Percentiles rank a stretch among this genome's conserved stretches.
phyloP scores from a whole-genome alignment of 2,888 invertebrate species.

The Laspeyria flexula region DNA sequence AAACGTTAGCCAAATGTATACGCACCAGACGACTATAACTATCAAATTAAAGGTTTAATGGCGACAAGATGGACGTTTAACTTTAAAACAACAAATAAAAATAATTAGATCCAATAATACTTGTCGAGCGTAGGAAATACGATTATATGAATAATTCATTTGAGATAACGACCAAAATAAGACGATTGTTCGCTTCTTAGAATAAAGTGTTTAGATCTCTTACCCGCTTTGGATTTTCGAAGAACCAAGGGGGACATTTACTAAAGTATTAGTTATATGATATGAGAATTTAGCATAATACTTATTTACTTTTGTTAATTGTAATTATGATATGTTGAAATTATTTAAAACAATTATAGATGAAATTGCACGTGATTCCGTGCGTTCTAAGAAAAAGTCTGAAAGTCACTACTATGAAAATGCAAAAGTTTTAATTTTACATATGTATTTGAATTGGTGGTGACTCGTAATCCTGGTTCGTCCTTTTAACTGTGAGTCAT shows the following conservation, averaged over 20 bases:
- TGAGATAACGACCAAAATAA: conserved; percentile 74
- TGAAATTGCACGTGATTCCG: no score
- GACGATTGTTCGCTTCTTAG: conserved; percentile 75
- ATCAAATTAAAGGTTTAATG: conserved; percentile 37
- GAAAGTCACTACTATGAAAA: no score
- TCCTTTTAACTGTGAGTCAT: conserved; percentile 64
- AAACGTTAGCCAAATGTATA: not conserved
- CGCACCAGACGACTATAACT: not conserved
- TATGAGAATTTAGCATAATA: not conserved
- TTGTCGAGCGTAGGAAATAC: conserved; percentile 66
- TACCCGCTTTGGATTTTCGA: conserved; percentile 35
- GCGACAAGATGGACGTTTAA: conserved; percentile 26
- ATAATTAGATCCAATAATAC: conserved; percentile 63
- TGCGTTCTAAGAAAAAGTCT: no score
- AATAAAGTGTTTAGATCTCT: conserved; percentile 62
- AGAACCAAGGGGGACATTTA: conserved; percentile 23
- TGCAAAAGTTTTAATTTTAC: no score
- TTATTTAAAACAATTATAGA: no score
- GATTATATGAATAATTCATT: conserved; percentile 80
- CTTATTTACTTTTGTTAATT: not conserved
- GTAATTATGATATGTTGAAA: not conserved
- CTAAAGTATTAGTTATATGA: conserved; percentile 2
- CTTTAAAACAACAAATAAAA: conserved; percentile 48
- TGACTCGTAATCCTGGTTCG: conserved; percentile 57
- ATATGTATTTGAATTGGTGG: no score